These are phyloP conservation scores for Porites rus DNA, from an alignment of 92 coral and sea anemone species.

Conservation along the genomic window DNA sequence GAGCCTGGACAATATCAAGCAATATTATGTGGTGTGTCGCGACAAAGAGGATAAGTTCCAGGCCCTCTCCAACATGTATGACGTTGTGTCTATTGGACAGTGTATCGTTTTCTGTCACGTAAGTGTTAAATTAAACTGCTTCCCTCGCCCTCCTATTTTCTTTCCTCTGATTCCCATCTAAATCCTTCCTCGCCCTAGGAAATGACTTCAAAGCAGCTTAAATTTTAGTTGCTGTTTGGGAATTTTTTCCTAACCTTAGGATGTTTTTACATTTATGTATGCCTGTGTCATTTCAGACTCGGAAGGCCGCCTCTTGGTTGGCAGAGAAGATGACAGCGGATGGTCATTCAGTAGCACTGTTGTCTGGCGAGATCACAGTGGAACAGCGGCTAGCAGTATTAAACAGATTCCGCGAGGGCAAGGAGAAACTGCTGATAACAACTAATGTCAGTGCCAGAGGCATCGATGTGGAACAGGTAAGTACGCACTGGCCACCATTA, in stretches of 20 bases:
- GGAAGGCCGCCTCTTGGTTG: slow-evolving; percentile 87
- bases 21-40: slow-evolving; percentile 85
- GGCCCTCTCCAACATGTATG: slow-evolving; percentile 95
- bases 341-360: slow-evolving; percentile 87
- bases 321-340: slow-evolving; percentile 87
- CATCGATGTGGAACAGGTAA: slow-evolving; percentile 92
- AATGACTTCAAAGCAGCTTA: no score
- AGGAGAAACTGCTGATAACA: slow-evolving; percentile 90
- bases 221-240: no score
- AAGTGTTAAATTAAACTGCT: slow-evolving; percentile 39
- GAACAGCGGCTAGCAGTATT: slow-evolving; percentile 90
- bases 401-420: slow-evolving; percentile 89
- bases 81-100: slow-evolving; percentile 93
- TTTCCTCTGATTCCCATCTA: background rate
- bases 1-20: slow-evolving; percentile 95
- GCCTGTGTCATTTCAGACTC: slow-evolving; percentile 65
- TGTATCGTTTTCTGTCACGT: slow-evolving; percentile 98
- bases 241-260: background rate
- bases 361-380: slow-evolving; percentile 91
- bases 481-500: no score
- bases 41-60: slow-evolving; percentile 84
- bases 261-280: background rate
- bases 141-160: background rate
- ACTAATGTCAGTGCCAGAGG: slow-evolving; percentile 96
- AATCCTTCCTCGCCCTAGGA: no score